Evolutionary conservation across 1,140 invertebrate genomes (phyloP).

Genomic region (Drosophila nigrodunni): DNA sequence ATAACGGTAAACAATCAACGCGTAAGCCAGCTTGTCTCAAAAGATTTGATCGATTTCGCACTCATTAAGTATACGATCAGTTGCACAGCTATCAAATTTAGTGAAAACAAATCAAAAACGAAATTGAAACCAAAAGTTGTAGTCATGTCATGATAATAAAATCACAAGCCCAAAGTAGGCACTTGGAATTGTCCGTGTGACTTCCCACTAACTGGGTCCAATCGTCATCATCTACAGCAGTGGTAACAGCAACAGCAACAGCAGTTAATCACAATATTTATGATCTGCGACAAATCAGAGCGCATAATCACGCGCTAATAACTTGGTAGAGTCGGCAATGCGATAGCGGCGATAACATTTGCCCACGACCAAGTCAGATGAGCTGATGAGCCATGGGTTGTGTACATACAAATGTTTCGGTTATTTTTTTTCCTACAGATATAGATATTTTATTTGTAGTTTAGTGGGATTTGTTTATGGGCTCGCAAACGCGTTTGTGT

Average conservation of each 20-base stretch:
- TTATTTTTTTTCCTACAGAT: slow-evolving; percentile 2
- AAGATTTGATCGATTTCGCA: too few relatives aligned
- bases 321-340: slow-evolving; percentile 16
- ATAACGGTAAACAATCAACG: too few relatives aligned
- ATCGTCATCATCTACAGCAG: slow-evolving; percentile 16
- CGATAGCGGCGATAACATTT: slow-evolving; percentile 34
- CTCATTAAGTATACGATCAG: slow-evolving; percentile 8
- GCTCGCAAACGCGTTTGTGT: slow-evolving; percentile 38
- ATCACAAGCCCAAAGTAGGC: background rate
- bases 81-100: background rate
- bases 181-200: slow-evolving; percentile 12
- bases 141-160: background rate
- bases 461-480: slow-evolving; percentile 45
- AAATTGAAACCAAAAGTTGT: slow-evolving; percentile 4
- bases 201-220: slow-evolving; percentile 28
- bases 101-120: slow-evolving; percentile 4
- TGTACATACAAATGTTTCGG: slow-evolving; percentile 10
- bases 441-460: slow-evolving; percentile 13
- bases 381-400: slow-evolving; percentile 6
- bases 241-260: background rate
- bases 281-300: slow-evolving; percentile 64
- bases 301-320: slow-evolving; percentile 78
- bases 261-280: slow-evolving; percentile 54
- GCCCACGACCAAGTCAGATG: slow-evolving; percentile 20
- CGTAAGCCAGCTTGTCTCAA: too few relatives aligned